phyloP scores from a whole-genome alignment of 2,113 vertebrate genomes.

The Hypanus sabinus region DNA sequence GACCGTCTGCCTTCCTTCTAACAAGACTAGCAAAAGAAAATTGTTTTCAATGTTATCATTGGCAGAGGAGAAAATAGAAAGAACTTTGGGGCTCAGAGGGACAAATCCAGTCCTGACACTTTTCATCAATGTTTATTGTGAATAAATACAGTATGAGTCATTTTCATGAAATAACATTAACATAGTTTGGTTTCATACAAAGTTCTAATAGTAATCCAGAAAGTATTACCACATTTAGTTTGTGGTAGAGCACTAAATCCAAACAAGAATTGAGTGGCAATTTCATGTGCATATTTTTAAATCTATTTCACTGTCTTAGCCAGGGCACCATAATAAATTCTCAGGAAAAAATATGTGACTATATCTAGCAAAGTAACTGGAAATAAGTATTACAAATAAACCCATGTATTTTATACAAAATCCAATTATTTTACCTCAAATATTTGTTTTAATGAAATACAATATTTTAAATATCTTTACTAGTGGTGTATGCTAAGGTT shows the following conservation, averaged over 20 bases:
- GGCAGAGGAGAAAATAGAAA: neutral
- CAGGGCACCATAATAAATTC: neutral
- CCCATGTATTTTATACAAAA: neutral
- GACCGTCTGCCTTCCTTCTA: neutral
- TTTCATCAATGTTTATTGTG: constrained; percentile 25
- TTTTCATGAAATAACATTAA: neutral
- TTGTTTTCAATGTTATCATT: too few species aligned
- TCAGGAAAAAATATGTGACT: neutral
- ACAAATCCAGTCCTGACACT: neutral
- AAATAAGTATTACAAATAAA: neutral
- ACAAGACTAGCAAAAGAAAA: neutral
- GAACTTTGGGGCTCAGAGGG: neutral
- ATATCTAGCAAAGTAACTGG: neutral
- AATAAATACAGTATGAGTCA: constrained; percentile 22
- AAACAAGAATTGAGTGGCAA: neutral
- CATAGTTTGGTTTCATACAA: neutral
- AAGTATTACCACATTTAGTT: neutral
- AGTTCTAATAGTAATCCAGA: neutral
- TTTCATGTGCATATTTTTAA: neutral
- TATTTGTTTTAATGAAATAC: neutral
- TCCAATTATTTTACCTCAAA: neutral
- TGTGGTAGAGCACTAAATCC: neutral
- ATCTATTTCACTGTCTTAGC: neutral
- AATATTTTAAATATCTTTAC: neutral
- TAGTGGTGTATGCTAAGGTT: neutral